Base-by-base conservation (phyloP, 2,797 vertebrate genomes). In the Anguilla obscura region DNA sequence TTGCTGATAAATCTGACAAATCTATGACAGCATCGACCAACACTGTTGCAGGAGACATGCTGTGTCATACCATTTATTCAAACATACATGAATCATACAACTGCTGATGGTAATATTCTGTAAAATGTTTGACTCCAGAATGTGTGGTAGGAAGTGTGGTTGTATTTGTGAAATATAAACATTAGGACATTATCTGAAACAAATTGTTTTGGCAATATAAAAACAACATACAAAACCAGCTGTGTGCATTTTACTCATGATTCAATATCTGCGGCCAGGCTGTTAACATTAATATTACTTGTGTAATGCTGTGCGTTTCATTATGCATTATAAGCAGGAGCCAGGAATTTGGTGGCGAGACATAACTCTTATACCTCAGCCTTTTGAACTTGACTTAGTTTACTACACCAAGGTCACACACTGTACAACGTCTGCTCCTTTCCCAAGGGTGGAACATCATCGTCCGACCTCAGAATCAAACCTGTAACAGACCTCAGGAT, bases 361-460 rank as follows among this genome's bases (percentile, higher is more conserved):
- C 33, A 18, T 18, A 82, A 14, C 9, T 6, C 24, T 50, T 82
- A 45, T 82, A 1, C 18, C 21, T 16, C 8, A 48, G 3, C 8
- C 45, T 24, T 24, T 82, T 50, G 21, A 82, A 82, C 40, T 76
- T 40, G 16, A 40, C 74, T 82, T 82, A 24, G 33, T n/a, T 48
- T 50, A n/a, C 9, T 9, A 21, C 21, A 8, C 18, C 40, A 82
- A 82, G 79, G 79, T 82, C 40, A 50, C 18, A 80, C 3, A 36
- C 71, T 76, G 33, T 76, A 36, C 74, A 40, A 50, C 9, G 21
- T 9, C 24, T 50, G 40, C 10, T 50, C 79, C 21, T 10, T 82
- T 82, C 40, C 79, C 79, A 82, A 82, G 79, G 79, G 79, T n/a
- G n/a, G 40, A 48, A 10, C 79, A 82, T 50, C 24, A 12, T 48